Percentiles rank a stretch among this genome's conserved stretches.
These are phyloP conservation scores for Callorhinus ursinus DNA, from an alignment of 2,113 vertebrate species.

Conservation along the genomic window DNA sequence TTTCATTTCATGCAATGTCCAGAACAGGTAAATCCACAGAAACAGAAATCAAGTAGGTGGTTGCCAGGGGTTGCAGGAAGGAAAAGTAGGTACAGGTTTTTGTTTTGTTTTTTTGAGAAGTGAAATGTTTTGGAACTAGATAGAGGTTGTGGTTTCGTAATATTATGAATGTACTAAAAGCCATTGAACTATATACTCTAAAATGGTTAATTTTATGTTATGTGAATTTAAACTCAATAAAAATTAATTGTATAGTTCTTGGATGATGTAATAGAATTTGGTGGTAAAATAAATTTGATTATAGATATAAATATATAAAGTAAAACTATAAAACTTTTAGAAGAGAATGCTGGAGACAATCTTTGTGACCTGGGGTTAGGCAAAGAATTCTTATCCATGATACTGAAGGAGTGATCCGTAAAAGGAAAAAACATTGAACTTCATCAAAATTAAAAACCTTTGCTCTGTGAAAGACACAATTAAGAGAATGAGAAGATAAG, in stretches of 20 bases:
- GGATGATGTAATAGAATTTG: constrained; percentile 9
- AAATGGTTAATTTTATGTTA: neutral
- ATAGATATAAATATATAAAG: neutral
- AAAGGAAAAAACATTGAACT: neutral
- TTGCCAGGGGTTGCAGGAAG: neutral
- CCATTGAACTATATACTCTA: neutral
- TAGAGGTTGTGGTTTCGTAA: neutral
- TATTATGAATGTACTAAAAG: neutral
- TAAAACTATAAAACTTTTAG: constrained; percentile 29
- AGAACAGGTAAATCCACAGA: neutral
- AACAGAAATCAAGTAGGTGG: neutral
- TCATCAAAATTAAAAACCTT: neutral
- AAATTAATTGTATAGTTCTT: constrained; percentile 1
- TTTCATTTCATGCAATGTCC: neutral
- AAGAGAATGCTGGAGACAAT: neutral
- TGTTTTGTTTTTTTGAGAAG: neutral
- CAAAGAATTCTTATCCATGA: neutral
- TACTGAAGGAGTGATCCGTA: neutral
- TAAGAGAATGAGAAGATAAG: neutral
- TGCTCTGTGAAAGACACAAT: neutral
- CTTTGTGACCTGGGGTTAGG: neutral
- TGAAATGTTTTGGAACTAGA: neutral
- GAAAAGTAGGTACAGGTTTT: neutral
- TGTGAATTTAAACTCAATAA: constrained; percentile 1
- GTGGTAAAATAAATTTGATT: neutral